Percentiles rank a stretch among this genome's conserved stretches.
Evolutionary conservation across 2,888 invertebrate genomes (phyloP).

Genomic region (Apodemia duryi): DNA sequence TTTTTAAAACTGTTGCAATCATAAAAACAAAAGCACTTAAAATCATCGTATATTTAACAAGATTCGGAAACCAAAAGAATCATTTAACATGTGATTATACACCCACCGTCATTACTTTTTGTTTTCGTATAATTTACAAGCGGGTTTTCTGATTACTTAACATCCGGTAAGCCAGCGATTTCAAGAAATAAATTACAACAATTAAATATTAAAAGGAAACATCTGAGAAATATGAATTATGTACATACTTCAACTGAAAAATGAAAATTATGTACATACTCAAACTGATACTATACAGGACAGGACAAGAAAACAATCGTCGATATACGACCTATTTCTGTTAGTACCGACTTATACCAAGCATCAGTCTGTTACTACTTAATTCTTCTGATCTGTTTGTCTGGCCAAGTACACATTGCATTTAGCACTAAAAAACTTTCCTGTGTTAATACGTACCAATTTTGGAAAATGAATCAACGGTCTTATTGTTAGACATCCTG

Average conservation of each 20-base stretch:
- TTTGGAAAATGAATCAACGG: too few species aligned
- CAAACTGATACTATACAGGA: background rate
- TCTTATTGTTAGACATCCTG: too few species aligned
- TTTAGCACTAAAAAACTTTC: too few species aligned
- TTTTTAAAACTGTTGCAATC: background rate
- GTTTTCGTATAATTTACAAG: constrained; percentile 4
- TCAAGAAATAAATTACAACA: constrained; percentile 1
- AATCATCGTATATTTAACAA: constrained; percentile 9
- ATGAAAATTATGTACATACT: background rate
- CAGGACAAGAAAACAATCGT: background rate
- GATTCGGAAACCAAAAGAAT: constrained; percentile 11
- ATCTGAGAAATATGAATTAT: background rate
- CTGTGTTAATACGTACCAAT: too few species aligned
- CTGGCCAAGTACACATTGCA: too few species aligned
- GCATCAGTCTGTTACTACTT: too few species aligned
- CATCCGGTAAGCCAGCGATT: constrained; percentile 1
- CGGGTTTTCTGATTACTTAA: constrained; percentile 3
- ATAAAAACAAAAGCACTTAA: constrained; percentile 6
- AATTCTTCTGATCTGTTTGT: too few species aligned
- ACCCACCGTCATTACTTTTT: constrained; percentile 3
- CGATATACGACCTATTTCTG: background rate
- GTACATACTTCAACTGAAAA: background rate
- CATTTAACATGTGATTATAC: constrained; percentile 7
- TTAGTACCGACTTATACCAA: background rate
- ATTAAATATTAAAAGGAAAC: constrained; percentile 9